Conservation (phyloP, 2,888 invertebrate genomes). For the Malthinus seriepunctatus region DNA sequence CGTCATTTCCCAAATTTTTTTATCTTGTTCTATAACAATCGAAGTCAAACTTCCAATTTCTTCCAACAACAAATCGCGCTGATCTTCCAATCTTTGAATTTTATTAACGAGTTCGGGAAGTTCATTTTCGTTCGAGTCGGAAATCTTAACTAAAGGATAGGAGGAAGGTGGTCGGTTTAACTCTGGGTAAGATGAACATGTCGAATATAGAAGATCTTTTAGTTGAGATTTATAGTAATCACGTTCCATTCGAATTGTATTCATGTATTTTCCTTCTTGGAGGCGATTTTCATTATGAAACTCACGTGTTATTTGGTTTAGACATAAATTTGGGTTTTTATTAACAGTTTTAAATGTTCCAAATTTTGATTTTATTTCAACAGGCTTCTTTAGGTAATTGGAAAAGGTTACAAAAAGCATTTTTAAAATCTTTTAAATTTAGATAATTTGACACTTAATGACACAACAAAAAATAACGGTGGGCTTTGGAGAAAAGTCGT, state of each 20-base stretch:
- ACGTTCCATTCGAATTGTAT: conserved; percentile 4
- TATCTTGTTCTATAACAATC: neutral
- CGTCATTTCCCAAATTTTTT: neutral
- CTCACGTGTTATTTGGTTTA: neutral
- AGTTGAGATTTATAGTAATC: conserved; percentile 4
- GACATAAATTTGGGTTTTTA: neutral
- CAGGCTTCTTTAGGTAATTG: no score
- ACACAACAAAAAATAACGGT: no score
- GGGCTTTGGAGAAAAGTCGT: no score
- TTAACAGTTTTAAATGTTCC: no score
- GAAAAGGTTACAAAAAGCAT: no score
- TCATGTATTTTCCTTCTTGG: neutral
- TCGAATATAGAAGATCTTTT: neutral
- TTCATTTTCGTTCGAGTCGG: neutral
- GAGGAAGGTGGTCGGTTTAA: neutral
- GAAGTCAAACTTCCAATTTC: neutral
- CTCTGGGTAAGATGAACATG: conserved; percentile 2
- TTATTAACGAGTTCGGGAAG: conserved; percentile 3
- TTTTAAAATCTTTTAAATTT: no score
- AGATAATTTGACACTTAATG: no score
- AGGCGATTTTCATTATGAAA: neutral
- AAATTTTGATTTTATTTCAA: no score
- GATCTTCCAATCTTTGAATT: conserved; percentile 1
- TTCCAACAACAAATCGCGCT: neutral
- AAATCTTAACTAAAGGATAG: neutral